A percentile compares a stretch with the other conserved stretches of the same genome.
Conservation (phyloP, 2,797 vertebrate species). For the Prionace glauca region DNA sequence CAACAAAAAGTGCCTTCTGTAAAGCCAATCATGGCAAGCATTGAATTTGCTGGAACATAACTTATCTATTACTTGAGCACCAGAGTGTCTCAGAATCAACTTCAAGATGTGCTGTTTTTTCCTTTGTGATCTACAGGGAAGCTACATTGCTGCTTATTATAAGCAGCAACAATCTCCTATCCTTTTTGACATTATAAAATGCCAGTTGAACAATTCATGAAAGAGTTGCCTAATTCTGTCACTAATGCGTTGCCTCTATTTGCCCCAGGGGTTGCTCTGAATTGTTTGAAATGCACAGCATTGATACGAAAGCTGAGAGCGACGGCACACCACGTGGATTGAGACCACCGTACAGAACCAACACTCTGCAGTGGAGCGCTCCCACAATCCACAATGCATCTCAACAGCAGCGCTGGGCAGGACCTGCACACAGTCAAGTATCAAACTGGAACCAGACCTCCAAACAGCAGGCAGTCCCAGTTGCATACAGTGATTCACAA, state of each 20-base stretch:
- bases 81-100: background rate
- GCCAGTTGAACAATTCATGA: background rate
- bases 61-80: background rate
- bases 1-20: background rate
- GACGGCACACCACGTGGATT: conserved; percentile 65
- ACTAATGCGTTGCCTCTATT: background rate
- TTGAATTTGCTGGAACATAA: background rate
- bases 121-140: background rate
- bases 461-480: conserved; percentile 58
- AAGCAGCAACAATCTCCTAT: background rate
- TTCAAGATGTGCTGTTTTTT: background rate
- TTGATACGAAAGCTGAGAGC: conserved; percentile 70
- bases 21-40: background rate
- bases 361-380: conserved; percentile 75
- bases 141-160: no score
- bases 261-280: conserved; percentile 79
- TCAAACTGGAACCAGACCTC: conserved; percentile 59
- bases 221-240: background rate
- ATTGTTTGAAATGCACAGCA: conserved; percentile 75
- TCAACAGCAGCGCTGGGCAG: conserved; percentile 64
- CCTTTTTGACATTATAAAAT: background rate
- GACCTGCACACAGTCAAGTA: conserved; percentile 56
- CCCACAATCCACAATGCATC: conserved; percentile 62
- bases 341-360: conserved; percentile 66
- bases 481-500: conserved; percentile 75